These are phyloP conservation scores for human (Homo sapiens) DNA, from an alignment of 2,113 vertebrate species.

Conservation along the genomic window GRCh38 chr16:50265501-50266000, in stretches of 20 bases:
- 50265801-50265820: rapidly evolving
- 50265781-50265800: not conserved
- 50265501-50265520: not conserved
- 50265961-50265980: not conserved
- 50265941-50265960: not conserved
- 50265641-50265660: not conserved
- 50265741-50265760: not conserved
- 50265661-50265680: not conserved
- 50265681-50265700: not conserved
- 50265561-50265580: not conserved
- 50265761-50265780: not conserved
- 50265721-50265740: not conserved
- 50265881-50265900: not conserved
- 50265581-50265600: not conserved
- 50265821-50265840: not conserved
- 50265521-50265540: not conserved
- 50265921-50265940: not conserved
- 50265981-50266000: not conserved
- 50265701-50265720: not conserved
- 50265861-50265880: not conserved
- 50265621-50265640: not conserved
- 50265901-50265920: not conserved
- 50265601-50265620: not conserved
- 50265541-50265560: not conserved
- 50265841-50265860: not conserved